phyloP scores from a whole-genome alignment of 2,797 vertebrate species.

The Philypnodon macrostomus region DNA sequence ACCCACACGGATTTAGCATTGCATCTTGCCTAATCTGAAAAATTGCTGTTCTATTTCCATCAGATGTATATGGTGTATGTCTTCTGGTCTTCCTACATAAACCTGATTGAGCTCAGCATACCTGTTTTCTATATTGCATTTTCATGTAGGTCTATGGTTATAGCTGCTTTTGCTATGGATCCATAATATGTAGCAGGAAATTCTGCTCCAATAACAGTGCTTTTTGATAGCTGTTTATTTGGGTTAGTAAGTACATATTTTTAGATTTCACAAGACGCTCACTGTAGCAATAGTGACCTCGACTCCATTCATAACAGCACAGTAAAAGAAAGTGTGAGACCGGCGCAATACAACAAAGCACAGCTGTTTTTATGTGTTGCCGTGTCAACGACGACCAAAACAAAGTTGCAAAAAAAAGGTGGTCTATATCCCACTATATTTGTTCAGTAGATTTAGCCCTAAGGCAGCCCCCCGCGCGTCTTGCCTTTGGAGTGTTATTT shows the following conservation, averaged over 20 bases:
- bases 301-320: conserved; percentile 1
- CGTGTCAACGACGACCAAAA: conserved; percentile 21
- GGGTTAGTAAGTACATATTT: too few relatives aligned
- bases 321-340: background rate
- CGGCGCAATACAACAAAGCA: conserved; percentile 3
- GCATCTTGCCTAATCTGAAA: too few relatives aligned
- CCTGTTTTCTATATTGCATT: too few relatives aligned
- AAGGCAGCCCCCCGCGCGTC: conserved; percentile 37
- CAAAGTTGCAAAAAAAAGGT: conserved; percentile 18
- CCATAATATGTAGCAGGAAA: too few relatives aligned
- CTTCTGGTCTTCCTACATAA: too few relatives aligned
- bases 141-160: too few relatives aligned
- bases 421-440: conserved; percentile 53
- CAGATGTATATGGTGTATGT: too few relatives aligned
- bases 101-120: too few relatives aligned
- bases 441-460: conserved; percentile 56
- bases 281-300: background rate
- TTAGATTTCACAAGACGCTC: too few relatives aligned
- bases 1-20: too few relatives aligned
- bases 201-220: background rate
- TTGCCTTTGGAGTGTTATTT: conserved; percentile 45
- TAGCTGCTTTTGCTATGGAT: too few relatives aligned
- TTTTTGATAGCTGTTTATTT: background rate
- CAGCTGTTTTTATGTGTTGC: conserved; percentile 13
- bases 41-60: too few relatives aligned